These are phyloP conservation scores for Trimorus sp. DNA, from an alignment of 2,888 invertebrate species.

Conservation along the genomic window DNA sequence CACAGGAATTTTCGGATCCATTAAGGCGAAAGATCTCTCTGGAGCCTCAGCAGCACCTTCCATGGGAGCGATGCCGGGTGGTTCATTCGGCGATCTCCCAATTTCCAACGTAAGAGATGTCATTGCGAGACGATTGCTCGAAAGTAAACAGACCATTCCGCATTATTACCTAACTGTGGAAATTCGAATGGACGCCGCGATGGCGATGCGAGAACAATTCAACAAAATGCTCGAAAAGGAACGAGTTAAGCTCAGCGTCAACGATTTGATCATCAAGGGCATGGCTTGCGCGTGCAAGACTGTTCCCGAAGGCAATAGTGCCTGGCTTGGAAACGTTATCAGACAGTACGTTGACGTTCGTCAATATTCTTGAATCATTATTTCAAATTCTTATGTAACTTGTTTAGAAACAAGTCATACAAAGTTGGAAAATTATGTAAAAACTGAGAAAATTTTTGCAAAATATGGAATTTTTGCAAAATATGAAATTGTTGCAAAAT, in stretches of 20 bases:
- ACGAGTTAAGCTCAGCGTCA: slow-evolving; percentile 93
- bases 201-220: slow-evolving; percentile 88
- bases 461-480: too few species aligned
- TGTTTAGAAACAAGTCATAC: too few species aligned
- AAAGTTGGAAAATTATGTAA: too few species aligned
- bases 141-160: slow-evolving; percentile 96
- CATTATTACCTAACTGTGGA: slow-evolving; percentile 97
- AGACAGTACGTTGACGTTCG: slow-evolving; percentile 93
- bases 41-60: slow-evolving; percentile 78
- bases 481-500: too few species aligned
- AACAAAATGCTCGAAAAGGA: slow-evolving; percentile 91
- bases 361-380: background rate
- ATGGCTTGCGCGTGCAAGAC: slow-evolving; percentile 93
- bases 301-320: slow-evolving; percentile 96
- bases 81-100: slow-evolving; percentile 88
- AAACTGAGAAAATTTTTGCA: too few species aligned
- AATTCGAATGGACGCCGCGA: slow-evolving; percentile 89
- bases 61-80: slow-evolving; percentile 65
- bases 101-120: slow-evolving; percentile 91
- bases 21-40: slow-evolving; percentile 91
- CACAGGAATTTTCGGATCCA: slow-evolving; percentile 91
- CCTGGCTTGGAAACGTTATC: slow-evolving; percentile 96
- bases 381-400: too few species aligned
- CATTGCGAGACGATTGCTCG: slow-evolving; percentile 93
- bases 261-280: slow-evolving; percentile 98